Conservation (phyloP, 2,888 invertebrate genomes). For the Ommatoiulus sabulosus region DNA sequence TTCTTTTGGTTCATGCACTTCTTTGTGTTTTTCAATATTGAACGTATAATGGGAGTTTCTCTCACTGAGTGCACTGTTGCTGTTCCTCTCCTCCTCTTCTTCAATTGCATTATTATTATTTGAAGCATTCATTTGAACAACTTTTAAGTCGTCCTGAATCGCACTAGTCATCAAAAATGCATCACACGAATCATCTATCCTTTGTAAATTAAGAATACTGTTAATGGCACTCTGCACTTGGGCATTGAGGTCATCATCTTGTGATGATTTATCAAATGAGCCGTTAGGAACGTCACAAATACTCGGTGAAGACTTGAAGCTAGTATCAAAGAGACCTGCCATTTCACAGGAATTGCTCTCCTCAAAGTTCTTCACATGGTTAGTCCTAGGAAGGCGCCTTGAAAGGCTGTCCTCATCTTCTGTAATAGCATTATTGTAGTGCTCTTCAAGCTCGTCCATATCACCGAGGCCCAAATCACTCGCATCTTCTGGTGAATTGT, state of each 20-base stretch:
- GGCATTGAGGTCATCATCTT: constrained; percentile 70
- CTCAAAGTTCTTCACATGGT: constrained; percentile 57
- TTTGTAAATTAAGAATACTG: constrained; percentile 78
- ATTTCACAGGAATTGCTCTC: constrained; percentile 54
- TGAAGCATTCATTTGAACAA: constrained; percentile 3
- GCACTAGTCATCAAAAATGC: constrained; percentile 49
- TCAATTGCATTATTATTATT: constrained; percentile 54
- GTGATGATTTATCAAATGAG: constrained; percentile 51
- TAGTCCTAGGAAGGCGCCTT: constrained; percentile 52
- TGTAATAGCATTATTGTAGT: constrained; percentile 59
- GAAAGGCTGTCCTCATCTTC: constrained; percentile 58
- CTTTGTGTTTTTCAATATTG: constrained; percentile 56
- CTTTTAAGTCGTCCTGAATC: constrained; percentile 47
- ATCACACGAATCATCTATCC: constrained; percentile 59
- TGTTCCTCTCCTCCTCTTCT: constrained; percentile 56
- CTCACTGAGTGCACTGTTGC: neutral
- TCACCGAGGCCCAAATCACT: constrained; percentile 59
- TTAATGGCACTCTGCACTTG: constrained; percentile 85
- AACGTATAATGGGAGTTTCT: constrained; percentile 52
- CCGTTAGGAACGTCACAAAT: constrained; percentile 49
- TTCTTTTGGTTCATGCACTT: constrained; percentile 58
- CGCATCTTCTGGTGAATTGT: constrained; percentile 31
- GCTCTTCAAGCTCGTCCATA: constrained; percentile 59
- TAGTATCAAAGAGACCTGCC: neutral
- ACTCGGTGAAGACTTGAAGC: constrained; percentile 45